Evolutionary conservation across 2,888 invertebrate genomes (phyloP).

Genomic region (Apamea monoglypha): DNA sequence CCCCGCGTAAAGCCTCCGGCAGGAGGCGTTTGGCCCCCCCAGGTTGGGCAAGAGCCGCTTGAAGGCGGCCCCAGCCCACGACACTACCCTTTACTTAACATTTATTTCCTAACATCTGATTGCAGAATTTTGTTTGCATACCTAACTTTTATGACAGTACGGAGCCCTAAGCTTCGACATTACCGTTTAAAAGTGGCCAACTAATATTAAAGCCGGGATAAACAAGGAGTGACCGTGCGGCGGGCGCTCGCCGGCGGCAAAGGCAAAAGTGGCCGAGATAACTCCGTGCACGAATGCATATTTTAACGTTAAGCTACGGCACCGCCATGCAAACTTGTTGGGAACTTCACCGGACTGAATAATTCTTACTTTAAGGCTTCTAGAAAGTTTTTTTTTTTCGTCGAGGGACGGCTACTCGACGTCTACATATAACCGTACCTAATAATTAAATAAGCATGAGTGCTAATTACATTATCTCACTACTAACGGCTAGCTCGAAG

Average conservation of each 20-base stretch:
- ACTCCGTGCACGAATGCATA: constrained; percentile 86
- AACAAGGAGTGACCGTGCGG: constrained; percentile 83
- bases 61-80: no score
- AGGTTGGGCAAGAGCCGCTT: no score
- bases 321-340: constrained; percentile 84
- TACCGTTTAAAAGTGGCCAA: constrained; percentile 67
- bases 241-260: constrained; percentile 74
- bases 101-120: constrained; percentile 40
- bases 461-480: constrained; percentile 39
- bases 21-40: no score
- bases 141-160: constrained; percentile 64
- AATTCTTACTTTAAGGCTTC: constrained; percentile 83
- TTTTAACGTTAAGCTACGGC: constrained; percentile 86
- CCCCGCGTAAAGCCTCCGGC: no score
- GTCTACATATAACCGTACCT: constrained; percentile 37
- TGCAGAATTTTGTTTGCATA: constrained; percentile 52
- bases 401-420: constrained; percentile 60
- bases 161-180: constrained; percentile 67
- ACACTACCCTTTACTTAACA: constrained; percentile 22
- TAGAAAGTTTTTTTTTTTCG: constrained; percentile 69
- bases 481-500: constrained; percentile 21
- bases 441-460: constrained; percentile 34
- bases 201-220: constrained; percentile 82
- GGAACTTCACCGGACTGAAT: constrained; percentile 84
- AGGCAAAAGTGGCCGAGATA: constrained; percentile 85